Conservation (phyloP, 2,113 vertebrate species). For the Pelodiscus sinensis region DNA sequence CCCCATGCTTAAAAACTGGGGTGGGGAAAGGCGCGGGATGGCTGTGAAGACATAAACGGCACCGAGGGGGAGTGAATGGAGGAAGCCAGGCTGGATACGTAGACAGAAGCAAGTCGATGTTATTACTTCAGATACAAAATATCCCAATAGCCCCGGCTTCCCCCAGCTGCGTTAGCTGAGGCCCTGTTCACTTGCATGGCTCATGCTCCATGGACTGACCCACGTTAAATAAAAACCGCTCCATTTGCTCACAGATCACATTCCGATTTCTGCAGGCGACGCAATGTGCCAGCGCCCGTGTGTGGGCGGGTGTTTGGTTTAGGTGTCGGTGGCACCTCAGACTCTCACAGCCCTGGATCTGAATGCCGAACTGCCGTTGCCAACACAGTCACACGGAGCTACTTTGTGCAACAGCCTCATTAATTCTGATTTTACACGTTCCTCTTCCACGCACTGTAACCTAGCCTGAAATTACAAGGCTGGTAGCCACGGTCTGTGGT, state of each 20-base stretch:
- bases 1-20: neutral
- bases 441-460: neutral
- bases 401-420: neutral
- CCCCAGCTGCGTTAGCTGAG: neutral
- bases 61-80: accelerated
- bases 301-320: neutral
- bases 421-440: neutral
- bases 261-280: accelerated
- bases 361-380: neutral
- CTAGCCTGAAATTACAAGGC: neutral
- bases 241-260: neutral
- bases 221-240: accelerated
- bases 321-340: neutral
- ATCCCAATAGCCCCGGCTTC: slow-evolving; percentile 58
- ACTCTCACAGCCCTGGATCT: neutral
- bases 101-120: neutral
- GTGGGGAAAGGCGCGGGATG: accelerated
- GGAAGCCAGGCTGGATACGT: neutral
- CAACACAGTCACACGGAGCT: accelerated
- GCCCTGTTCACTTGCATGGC: slow-evolving; percentile 9
- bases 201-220: neutral
- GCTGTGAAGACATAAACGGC: neutral
- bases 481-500: neutral
- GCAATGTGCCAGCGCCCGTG: accelerated
- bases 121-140: slow-evolving; percentile 67